Base-by-base conservation (phyloP, 2,113 vertebrate species). In the Romanogobio albipinnatus region DNA sequence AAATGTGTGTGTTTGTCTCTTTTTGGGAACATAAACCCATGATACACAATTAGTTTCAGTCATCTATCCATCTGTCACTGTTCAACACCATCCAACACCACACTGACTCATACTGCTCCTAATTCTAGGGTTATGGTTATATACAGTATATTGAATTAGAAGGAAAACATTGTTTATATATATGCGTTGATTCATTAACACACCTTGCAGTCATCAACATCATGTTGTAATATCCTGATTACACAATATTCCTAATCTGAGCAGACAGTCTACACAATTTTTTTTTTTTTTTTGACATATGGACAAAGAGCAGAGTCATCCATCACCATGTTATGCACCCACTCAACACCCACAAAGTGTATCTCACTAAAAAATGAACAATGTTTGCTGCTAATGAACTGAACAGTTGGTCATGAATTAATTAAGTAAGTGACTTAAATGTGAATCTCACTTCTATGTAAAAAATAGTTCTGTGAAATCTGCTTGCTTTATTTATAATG, bases 301-400 rank as follows among this genome's bases (percentile, higher is more conserved):
- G 76, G 49, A 68, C 71, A 71, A 61, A 84, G 45, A 64, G 75
- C 81, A 49, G 62, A 33, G 19, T 49, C 53, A 53, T 71, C 81
- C 61, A 33, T 56, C 76, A 17, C 83, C 26, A 74, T 80, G 45
- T 39, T 75, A 43, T 82, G 78, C 79, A 82, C 78, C 73, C 83
- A 85, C 86, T 85, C 78, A 22, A 43, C 51, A 36, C 49, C 59
- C 61, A 51, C 83, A 77, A 82, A 85, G 66, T 74, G 78, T 43
- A n/a, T 73, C 53, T 73, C 64, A 33, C 22, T 22, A 87, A 70
- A 64, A 77, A 85, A 81, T 82, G 51, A 87, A 47, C 77, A 82
- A 13, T 82, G 68, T 70, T 62, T 82, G 78, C 76, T 81, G 53
- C 68, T n/a, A 39, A 81, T 76, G 51, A 79, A 24, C 36, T 2